A percentile compares a stretch with the other conserved stretches of the same genome.
These are phyloP conservation scores for Gorsachius magnificus DNA, from an alignment of 2,797 vertebrate species.

Conservation along the genomic window DNA sequence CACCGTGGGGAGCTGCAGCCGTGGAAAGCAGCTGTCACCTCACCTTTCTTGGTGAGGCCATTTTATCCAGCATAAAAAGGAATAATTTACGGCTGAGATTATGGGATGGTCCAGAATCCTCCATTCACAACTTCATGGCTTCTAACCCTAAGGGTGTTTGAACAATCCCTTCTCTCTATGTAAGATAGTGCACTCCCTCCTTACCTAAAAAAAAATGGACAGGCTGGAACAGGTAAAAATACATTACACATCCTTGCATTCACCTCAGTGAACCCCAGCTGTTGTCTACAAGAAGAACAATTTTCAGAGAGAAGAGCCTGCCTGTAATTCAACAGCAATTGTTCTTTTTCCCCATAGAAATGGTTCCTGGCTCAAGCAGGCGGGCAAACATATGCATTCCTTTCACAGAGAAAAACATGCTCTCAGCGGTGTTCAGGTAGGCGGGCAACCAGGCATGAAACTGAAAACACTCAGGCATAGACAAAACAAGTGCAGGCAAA, in stretches of 20 bases:
- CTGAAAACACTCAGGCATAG: constrained; percentile 7
- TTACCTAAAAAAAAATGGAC: background rate
- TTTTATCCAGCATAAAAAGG: background rate
- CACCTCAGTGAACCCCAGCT: background rate
- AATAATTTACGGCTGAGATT: background rate
- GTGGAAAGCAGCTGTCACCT: background rate
- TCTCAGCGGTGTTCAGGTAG: constrained; percentile 16
- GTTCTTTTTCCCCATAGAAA: constrained; percentile 19
- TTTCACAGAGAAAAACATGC: constrained; percentile 15
- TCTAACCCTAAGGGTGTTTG: background rate
- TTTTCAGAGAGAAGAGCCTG: constrained; percentile 16
- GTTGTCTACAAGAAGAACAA: constrained; percentile 13
- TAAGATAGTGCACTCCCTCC: background rate
- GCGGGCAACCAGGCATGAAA: constrained; percentile 39
- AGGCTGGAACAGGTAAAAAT: background rate
- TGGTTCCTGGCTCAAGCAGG: background rate
- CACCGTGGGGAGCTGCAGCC: background rate
- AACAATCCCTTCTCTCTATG: background rate
- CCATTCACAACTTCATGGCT: background rate
- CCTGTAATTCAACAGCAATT: constrained; percentile 2
- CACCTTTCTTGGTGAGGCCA: background rate
- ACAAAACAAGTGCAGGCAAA: constrained; percentile 33
- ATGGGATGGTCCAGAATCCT: background rate
- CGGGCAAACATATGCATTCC: constrained; percentile 14
- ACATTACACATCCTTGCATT: background rate